Conservation (phyloP, 2,113 vertebrate species). For the Camelus dromedarius region DNA sequence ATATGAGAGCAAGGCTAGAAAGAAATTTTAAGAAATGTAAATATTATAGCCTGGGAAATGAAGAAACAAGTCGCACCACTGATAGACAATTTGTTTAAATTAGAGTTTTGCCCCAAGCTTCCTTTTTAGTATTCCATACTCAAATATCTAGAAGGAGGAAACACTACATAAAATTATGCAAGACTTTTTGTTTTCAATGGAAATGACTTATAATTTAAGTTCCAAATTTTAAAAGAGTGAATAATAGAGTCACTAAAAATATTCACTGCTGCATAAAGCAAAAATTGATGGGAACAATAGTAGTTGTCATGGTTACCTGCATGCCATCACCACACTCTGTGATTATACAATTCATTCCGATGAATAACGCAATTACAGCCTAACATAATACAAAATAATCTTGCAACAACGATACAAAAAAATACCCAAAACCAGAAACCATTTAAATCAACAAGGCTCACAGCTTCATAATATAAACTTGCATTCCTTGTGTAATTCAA, state of each 20-base stretch:
- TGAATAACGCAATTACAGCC: conserved; percentile 61
- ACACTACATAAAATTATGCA: not conserved
- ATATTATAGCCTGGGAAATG: not conserved
- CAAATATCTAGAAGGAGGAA: conserved; percentile 28
- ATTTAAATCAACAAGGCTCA: not conserved
- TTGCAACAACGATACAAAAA: conserved; percentile 51
- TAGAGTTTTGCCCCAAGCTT: not conserved
- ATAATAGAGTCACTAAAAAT: conserved; percentile 70
- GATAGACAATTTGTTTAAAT: not conserved
- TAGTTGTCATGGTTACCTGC: conserved; percentile 74
- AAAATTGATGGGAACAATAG: conserved; percentile 62
- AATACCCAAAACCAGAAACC: not conserved
- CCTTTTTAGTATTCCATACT: not conserved
- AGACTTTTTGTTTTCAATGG: not conserved
- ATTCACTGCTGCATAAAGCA: conserved; percentile 36
- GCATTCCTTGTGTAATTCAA: rapidly evolving
- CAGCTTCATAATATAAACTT: conserved; percentile 43
- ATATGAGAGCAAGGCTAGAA: not conserved
- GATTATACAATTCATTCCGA: conserved; percentile 61
- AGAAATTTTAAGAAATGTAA: not conserved
- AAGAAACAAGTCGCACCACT: not conserved
- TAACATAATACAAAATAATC: not conserved
- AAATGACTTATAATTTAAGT: conserved; percentile 60
- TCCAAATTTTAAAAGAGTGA: conserved; percentile 52
- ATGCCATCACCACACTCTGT: conserved; percentile 30